Percentiles rank a stretch among this genome's conserved stretches.
Conservation (phyloP, 1,140 invertebrate species). For the Sipha flava region DNA sequence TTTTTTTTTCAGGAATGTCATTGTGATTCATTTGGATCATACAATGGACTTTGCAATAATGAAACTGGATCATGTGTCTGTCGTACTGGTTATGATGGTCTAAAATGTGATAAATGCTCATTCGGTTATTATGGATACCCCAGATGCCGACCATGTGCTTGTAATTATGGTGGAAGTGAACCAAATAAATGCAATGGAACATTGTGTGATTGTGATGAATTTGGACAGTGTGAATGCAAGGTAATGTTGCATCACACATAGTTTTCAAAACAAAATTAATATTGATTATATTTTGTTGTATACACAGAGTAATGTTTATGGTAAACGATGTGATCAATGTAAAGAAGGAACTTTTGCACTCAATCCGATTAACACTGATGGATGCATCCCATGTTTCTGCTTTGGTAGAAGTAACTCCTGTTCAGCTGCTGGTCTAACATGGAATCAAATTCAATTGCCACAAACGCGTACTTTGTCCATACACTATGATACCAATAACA, state of each 20-base stretch:
- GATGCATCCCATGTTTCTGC: constrained; percentile 80
- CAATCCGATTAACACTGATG: constrained; percentile 57
- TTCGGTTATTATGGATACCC: constrained; percentile 84
- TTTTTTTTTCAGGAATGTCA: constrained; percentile 54
- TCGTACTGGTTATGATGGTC: constrained; percentile 66
- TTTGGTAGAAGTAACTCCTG: constrained; percentile 71
- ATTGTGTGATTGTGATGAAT: constrained; percentile 63
- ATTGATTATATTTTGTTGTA: background rate
- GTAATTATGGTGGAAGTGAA: constrained; percentile 60
- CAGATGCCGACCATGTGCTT: constrained; percentile 72
- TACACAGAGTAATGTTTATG: constrained; percentile 69
- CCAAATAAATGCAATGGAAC: constrained; percentile 51
- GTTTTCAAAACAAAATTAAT: constrained; percentile 30
- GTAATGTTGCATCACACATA: constrained; percentile 43
- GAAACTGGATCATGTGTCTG: constrained; percentile 73
- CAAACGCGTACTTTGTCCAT: constrained; percentile 51
- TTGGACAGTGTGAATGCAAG: constrained; percentile 81
- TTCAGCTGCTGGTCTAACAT: constrained; percentile 64
- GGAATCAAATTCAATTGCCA: constrained; percentile 60
- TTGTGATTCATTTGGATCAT: constrained; percentile 64
- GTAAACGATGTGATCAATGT: constrained; percentile 75
- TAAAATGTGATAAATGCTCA: constrained; percentile 70
- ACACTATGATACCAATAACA: constrained; percentile 44
- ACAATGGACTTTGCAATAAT: constrained; percentile 60
- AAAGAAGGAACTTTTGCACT: constrained; percentile 75